A percentile compares a stretch with the other conserved stretches of the same genome.
These are phyloP conservation scores for Muscina levida DNA, from an alignment of 2,888 invertebrate species.

Conservation along the genomic window DNA sequence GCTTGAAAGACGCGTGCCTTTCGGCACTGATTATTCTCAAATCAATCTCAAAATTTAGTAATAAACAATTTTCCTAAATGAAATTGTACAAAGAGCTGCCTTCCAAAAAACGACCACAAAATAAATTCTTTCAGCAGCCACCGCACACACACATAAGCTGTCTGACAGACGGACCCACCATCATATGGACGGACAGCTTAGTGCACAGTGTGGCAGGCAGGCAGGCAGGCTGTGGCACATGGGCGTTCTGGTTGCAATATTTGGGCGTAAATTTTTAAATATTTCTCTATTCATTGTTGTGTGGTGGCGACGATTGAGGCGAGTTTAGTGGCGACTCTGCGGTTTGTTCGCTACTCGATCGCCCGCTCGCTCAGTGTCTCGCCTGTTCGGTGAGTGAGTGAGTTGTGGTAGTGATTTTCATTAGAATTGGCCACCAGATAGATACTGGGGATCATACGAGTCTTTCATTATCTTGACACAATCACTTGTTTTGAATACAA, in stretches of 20 bases:
- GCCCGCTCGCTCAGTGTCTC: too few species aligned
- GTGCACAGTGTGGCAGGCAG: conserved; percentile 7
- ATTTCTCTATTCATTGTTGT: conserved; percentile 36
- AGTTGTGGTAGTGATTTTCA: conserved; percentile 9
- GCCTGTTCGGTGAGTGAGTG: too few species aligned
- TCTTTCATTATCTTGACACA: conserved; percentile 60
- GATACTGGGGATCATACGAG: conserved; percentile 38
- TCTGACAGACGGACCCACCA: background rate
- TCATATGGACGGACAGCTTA: background rate
- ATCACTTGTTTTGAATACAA: conserved; percentile 60
- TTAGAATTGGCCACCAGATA: conserved; percentile 41
- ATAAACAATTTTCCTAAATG: conserved; percentile 38
- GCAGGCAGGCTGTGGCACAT: conserved; percentile 60
- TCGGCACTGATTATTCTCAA: conserved; percentile 34
- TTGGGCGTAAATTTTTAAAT: conserved; percentile 60
- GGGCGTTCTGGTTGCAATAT: conserved; percentile 61
- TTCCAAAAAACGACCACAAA: conserved; percentile 16
- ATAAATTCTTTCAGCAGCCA: conserved; percentile 47
- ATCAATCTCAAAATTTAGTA: conserved; percentile 36
- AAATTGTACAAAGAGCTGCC: conserved; percentile 39
- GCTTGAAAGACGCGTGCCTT: conserved; percentile 50
- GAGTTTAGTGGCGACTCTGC: conserved; percentile 49
- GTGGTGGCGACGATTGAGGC: conserved; percentile 20
- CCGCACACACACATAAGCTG: conserved; percentile 1
- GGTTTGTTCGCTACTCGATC: background rate